Conservation (phyloP, 1,140 invertebrate species). For the Euglossa dilemma region DNA sequence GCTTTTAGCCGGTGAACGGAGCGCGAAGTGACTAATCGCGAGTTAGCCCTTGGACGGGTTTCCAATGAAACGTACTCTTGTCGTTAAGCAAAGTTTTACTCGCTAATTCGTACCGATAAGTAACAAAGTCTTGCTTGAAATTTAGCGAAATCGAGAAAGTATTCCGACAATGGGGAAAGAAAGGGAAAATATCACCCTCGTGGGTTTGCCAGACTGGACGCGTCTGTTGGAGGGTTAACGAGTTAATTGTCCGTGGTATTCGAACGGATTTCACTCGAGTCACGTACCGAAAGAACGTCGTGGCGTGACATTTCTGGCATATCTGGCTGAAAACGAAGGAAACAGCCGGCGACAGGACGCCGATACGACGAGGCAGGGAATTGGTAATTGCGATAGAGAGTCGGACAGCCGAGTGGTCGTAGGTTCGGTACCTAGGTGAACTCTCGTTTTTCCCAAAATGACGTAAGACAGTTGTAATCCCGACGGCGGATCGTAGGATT, state of each 20-base stretch:
- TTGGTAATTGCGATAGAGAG: conserved; percentile 10
- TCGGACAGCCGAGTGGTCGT: not conserved
- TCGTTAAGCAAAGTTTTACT: too few species aligned
- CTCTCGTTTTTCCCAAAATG: conserved; percentile 6
- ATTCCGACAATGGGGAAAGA: too few species aligned
- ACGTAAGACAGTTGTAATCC: conserved; percentile 38
- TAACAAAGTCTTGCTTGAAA: too few species aligned
- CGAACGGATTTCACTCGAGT: not conserved
- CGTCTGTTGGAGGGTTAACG: too few species aligned
- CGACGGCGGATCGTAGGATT: conserved; percentile 15
- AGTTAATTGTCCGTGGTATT: not conserved
- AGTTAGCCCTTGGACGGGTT: too few species aligned
- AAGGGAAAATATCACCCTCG: too few species aligned
- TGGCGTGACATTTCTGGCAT: not conserved
- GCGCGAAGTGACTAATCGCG: too few species aligned
- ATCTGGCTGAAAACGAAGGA: not conserved
- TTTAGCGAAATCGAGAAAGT: too few species aligned
- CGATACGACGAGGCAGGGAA: not conserved
- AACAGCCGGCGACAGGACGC: not conserved
- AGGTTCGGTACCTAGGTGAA: not conserved
- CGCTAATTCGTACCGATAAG: too few species aligned
- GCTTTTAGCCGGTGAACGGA: too few species aligned
- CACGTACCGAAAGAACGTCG: not conserved
- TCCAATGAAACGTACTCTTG: too few species aligned
- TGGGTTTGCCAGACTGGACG: too few species aligned